Conservation (phyloP, 2,888 invertebrate genomes). For the Herminia tarsipennalis region DNA sequence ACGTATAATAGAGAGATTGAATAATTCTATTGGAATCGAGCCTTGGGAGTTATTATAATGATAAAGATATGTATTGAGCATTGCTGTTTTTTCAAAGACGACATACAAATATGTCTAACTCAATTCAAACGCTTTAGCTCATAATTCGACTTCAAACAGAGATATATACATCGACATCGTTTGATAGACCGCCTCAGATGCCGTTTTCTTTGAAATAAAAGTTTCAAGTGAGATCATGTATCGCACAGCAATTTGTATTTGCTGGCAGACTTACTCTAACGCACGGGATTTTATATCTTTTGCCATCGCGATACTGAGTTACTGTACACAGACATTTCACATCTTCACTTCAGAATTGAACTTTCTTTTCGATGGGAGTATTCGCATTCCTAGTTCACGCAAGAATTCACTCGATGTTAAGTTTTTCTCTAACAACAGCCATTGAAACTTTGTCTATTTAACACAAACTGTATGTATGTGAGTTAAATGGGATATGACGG, state of each 20-base stretch:
- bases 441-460: slow-evolving; percentile 62
- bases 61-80: too few species aligned
- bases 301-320: slow-evolving; percentile 41
- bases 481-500: slow-evolving; percentile 23
- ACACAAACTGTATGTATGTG: slow-evolving; percentile 37
- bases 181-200: slow-evolving; percentile 49
- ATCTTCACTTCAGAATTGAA: slow-evolving; percentile 36
- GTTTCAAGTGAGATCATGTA: slow-evolving; percentile 63
- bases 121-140: slow-evolving; percentile 4
- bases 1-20: too few species aligned
- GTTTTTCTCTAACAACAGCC: slow-evolving; percentile 64
- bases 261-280: slow-evolving; percentile 20
- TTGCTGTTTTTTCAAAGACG: too few species aligned
- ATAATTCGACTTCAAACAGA: slow-evolving; percentile 39
- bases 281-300: slow-evolving; percentile 46
- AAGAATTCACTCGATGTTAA: slow-evolving; percentile 63
- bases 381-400: slow-evolving; percentile 62
- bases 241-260: slow-evolving; percentile 43
- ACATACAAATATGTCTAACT: background rate
- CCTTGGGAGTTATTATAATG: too few species aligned
- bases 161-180: slow-evolving; percentile 47
- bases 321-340: slow-evolving; percentile 22
- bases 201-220: slow-evolving; percentile 62
- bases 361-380: slow-evolving; percentile 60
- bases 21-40: too few species aligned